Conservation (phyloP, 2,113 vertebrate species). For the Ramphastos sulfuratus region DNA sequence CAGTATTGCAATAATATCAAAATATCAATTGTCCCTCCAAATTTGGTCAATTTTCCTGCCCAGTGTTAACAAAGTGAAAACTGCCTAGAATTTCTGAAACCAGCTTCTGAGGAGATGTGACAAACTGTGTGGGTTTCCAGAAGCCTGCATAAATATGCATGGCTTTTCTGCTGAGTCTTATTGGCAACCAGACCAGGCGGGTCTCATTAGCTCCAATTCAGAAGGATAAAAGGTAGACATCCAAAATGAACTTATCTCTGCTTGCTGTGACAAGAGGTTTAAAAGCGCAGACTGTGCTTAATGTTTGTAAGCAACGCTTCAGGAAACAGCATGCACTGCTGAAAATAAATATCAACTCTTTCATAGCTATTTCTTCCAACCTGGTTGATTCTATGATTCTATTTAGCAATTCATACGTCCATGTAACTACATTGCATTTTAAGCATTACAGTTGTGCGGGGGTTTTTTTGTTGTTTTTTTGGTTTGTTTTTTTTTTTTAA, state of each 20-base stretch:
- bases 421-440: not conserved
- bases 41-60: not conserved
- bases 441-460: not conserved
- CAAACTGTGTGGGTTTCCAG: constrained; percentile 2
- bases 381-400: too few relatives aligned
- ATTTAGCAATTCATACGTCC: not conserved
- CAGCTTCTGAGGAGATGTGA: not conserved
- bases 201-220: constrained; percentile 17
- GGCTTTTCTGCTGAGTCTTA: not conserved
- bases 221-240: not conserved
- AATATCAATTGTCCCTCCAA: not conserved
- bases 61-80: not conserved
- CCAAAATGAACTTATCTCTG: not conserved
- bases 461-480: too few relatives aligned
- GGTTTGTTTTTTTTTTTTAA: too few relatives aligned
- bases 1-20: not conserved
- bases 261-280: not conserved
- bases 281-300: not conserved
- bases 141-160: constrained; percentile 24
- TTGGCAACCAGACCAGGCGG: not conserved
- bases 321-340: not conserved
- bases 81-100: not conserved
- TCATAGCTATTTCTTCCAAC: not conserved
- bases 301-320: not conserved
- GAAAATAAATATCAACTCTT: not conserved